Base-by-base conservation (phyloP, 2,797 vertebrate genomes). In the Toxotes lorentzi region DNA sequence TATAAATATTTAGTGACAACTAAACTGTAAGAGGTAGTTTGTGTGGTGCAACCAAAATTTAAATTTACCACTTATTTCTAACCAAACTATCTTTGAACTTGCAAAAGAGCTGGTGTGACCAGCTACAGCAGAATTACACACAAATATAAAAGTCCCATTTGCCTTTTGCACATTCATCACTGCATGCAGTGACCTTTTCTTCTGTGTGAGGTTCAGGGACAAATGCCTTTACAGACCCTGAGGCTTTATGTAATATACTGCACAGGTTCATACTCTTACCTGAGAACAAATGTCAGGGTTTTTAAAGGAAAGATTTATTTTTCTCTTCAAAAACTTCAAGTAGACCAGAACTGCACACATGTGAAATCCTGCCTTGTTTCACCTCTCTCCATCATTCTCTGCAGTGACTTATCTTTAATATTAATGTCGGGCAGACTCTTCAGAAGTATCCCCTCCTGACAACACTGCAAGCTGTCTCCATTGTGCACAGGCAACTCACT, bases 151-250 rank as follows among this genome's bases (percentile, higher is more conserved):
- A 59, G 2, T 12, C 32, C 23, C 35, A 14, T 81, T 84, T 77
- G 1, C 82, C 43, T 76, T 65, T 30, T 73, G 74, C 81, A 83
- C 73, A 89, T 91, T 82, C 63, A 80, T 86, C 82, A 90, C 32
- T 41, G 56, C 74, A 66, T 40, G 40, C 78, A 35, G 12, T 93
- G 89, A 94, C 88, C 88, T 93, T 93, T 92, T 81, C 70, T 68
- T 82, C 53, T 40, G 43, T 69, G 65, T 67, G 63, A 83, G 47
- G 71, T 70, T 78, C 58, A 72, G 76, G 57, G 73, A 78, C 73
- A 73, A 75, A 83, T 48, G 59, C 63, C 70, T 82, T 40, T 14
- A 38, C 47, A 62, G 77, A 65, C 59, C 87, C 79, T 2, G 17
- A 62, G 89, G 86, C 85, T 76, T 85, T 65, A 73, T 81, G 82